These are phyloP conservation scores for Bufo gargarizans DNA, from an alignment of 2,113 vertebrate genomes.

Conservation along the genomic window DNA sequence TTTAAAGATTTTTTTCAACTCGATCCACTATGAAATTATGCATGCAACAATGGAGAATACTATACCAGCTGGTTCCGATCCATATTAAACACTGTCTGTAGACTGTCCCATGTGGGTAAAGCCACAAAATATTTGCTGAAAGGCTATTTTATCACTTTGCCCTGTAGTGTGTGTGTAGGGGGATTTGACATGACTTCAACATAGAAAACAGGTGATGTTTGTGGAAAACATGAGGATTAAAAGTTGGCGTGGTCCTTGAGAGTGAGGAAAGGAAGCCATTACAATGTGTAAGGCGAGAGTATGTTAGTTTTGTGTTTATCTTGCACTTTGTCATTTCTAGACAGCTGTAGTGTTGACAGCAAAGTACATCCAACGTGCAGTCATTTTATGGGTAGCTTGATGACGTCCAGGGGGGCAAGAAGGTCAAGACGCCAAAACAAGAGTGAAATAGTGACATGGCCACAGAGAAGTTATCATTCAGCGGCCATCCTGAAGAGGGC, in stretches of 20 bases:
- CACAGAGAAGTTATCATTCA: conserved; percentile 7
- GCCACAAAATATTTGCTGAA: too few relatives aligned
- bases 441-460: not conserved
- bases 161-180: too few relatives aligned
- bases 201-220: not conserved
- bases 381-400: not conserved
- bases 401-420: not conserved
- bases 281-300: not conserved
- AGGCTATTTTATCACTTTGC: too few relatives aligned
- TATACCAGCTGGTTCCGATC: too few relatives aligned
- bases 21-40: too few relatives aligned
- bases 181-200: not conserved
- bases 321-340: not conserved
- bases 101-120: not conserved
- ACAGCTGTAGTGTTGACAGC: not conserved
- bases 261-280: conserved; percentile 25
- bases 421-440: not conserved
- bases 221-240: not conserved
- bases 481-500: conserved; percentile 25
- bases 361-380: not conserved
- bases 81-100: too few relatives aligned
- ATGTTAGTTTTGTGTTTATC: not conserved
- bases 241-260: not conserved
- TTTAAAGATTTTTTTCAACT: too few relatives aligned
- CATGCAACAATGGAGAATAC: too few relatives aligned